These are phyloP conservation scores for Phymatocera aterrima DNA, from an alignment of 2,888 invertebrate genomes.

Conservation along the genomic window DNA sequence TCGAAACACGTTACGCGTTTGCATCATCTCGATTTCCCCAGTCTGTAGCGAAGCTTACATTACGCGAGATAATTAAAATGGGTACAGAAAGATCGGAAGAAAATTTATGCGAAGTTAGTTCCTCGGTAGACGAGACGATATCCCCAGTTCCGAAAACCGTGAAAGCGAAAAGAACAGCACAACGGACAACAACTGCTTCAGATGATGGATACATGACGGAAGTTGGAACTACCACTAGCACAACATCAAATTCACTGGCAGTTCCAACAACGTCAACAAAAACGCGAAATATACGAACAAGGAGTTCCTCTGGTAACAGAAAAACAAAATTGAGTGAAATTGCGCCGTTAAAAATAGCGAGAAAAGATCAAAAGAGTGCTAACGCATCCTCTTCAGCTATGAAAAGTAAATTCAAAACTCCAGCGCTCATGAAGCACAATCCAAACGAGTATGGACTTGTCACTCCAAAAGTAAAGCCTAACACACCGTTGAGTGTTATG, in stretches of 20 bases:
- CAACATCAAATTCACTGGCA: constrained; percentile 49
- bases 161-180: constrained; percentile 51
- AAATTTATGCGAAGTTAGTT: constrained; percentile 45
- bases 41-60: constrained; percentile 60
- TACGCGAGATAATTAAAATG: constrained; percentile 55
- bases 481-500: constrained; percentile 79
- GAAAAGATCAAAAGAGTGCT: constrained; percentile 32
- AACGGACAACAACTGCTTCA: constrained; percentile 61
- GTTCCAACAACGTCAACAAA: constrained; percentile 48
- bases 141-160: constrained; percentile 5
- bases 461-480: constrained; percentile 78
- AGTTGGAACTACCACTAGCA: constrained; percentile 47
- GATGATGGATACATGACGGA: constrained; percentile 70
- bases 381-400: constrained; percentile 40
- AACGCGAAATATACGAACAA: constrained; percentile 9
- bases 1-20: constrained; percentile 56
- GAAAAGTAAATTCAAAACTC: constrained; percentile 61
- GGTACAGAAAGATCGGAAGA: constrained; percentile 15
- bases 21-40: constrained; percentile 56
- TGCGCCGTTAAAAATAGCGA: constrained; percentile 40
- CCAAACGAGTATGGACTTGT: constrained; percentile 57
- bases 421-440: constrained; percentile 49
- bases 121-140: constrained; percentile 31
- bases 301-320: constrained; percentile 57
- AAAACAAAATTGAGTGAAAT: constrained; percentile 51